phyloP scores from a whole-genome alignment of 2,797 vertebrate genomes.

The Anabas testudineus region DNA sequence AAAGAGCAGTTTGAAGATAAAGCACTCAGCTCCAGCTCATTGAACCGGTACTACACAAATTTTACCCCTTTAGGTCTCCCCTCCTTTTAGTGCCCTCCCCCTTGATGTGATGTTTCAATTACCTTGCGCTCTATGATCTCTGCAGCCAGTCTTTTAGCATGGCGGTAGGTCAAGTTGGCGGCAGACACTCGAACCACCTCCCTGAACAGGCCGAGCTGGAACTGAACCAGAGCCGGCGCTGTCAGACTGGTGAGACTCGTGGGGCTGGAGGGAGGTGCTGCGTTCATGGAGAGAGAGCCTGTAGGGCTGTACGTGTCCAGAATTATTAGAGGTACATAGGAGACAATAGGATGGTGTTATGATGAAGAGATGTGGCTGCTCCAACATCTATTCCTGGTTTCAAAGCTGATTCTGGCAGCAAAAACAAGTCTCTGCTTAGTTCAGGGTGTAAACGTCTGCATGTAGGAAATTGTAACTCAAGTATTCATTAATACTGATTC shows the following conservation, averaged over 20 bases:
- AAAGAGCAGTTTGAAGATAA: neutral
- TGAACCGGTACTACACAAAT: neutral
- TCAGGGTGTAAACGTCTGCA: neutral
- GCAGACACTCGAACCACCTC: constrained; percentile 74
- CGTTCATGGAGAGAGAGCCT: constrained; percentile 62
- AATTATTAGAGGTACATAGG: neutral
- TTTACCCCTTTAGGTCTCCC: neutral
- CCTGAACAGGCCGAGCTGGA: constrained; percentile 83
- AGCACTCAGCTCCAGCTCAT: neutral
- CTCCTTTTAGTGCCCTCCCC: no score
- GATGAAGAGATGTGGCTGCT: neutral
- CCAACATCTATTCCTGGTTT: no score
- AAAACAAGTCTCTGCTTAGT: neutral
- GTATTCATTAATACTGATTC: neutral
- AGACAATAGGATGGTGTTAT: neutral
- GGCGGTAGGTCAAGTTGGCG: constrained; percentile 68
- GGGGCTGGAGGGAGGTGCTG: constrained; percentile 43
- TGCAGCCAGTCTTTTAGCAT: constrained; percentile 74
- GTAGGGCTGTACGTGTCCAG: no score
- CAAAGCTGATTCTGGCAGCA: no score
- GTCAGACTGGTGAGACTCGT: neutral
- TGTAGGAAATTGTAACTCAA: neutral
- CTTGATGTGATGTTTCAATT: neutral
- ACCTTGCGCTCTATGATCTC: constrained; percentile 84
- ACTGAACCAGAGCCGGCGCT: constrained; percentile 66